Evolutionary conservation across 2,113 vertebrate species (phyloP), one percentile per base, ranked within the genome.

Genomic region (Melanerpes formicivorus): DNA sequence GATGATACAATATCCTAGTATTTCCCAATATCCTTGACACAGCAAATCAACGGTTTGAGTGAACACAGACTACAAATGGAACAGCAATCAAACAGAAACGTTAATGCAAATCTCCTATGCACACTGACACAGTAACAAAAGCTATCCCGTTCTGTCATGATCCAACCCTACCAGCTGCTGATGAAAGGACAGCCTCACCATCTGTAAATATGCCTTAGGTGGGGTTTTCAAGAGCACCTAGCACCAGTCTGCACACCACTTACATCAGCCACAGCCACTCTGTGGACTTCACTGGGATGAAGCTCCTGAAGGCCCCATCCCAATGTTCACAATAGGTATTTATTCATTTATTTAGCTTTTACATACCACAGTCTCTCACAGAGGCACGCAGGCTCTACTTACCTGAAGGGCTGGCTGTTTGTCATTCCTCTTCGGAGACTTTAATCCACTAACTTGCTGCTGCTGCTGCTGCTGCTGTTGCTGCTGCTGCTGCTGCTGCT

Each of bases 401-500:
- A 99, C 99, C 99, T 99, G 99, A 82, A 98, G 97, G 89, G 97
- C 97, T 92, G 98, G 98, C 93, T 98, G 98, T 91, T 99, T 99
- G 96, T 99, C 99, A 97, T 97, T 99, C 98, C 97, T 98, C 98
- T 99, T 99, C 27, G 98, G 98, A 92, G 98, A 99, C 97, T 99
- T 99, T 96, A 98, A 95, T 84, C 98, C 98, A 87, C 97, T 96
- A 89, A 98, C 98, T 97, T 98, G 98, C 56, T 98, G 98, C 63
- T 99, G 99, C 46, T 99, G 99, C 54, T 97, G 96, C 22, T 96
- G 95, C 4, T 96, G 96, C 3, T 97, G 96, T 1, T 95, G 93
- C 0, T 94, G 92, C 6, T 96, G 95, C n/a, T 94, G 98, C n/a
- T 94, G 90, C 90, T 99, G 98, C 87, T 99, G 99, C 29, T 99